A percentile compares a stretch with the other conserved stretches of the same genome.
Evolutionary conservation across 37 sponge, comb jelly and placozoan genomes (phyloP).

Genomic region (Cladorhizidae sp.): DNA sequence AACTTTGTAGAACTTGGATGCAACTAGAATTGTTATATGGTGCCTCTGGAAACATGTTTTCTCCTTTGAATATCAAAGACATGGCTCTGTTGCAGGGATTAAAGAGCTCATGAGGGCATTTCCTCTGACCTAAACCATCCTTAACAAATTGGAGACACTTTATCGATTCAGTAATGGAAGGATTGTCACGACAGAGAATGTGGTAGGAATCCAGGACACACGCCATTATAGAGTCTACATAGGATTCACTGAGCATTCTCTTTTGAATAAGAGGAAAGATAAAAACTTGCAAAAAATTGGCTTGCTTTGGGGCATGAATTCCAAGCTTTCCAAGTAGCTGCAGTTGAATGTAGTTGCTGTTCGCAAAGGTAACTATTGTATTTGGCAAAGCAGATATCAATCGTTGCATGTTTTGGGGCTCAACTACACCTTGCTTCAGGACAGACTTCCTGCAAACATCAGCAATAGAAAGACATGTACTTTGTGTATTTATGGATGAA

Average conservation of each 20-base stretch:
- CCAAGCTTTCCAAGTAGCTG: slow-evolving; percentile 13
- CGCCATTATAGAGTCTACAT: slow-evolving; percentile 11
- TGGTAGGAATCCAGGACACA: slow-evolving; percentile 25
- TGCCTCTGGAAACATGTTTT: slow-evolving; percentile 43
- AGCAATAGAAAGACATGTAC: slow-evolving; percentile 11
- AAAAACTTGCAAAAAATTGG: slow-evolving; percentile 6
- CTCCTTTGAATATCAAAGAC: slow-evolving; percentile 20
- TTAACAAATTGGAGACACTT: slow-evolving; percentile 17
- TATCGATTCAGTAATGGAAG: neutral
- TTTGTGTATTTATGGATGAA: neutral
- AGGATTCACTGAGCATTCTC: neutral
- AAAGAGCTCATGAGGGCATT: slow-evolving; percentile 5
- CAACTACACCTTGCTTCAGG: slow-evolving; percentile 11
- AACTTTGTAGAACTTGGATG: neutral
- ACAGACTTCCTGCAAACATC: neutral
- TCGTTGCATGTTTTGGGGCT: slow-evolving; percentile 4
- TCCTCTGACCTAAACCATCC: neutral
- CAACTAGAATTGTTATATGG: slow-evolving; percentile 14
- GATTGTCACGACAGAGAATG: neutral
- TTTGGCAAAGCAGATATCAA: slow-evolving; percentile 12
- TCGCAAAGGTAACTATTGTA: slow-evolving; percentile 11
- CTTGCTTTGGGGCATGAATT: neutral
- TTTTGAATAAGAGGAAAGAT: slow-evolving; percentile 33
- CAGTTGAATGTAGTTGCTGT: neutral
- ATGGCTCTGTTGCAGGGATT: slow-evolving; percentile 24